A percentile compares a stretch with the other conserved stretches of the same genome.
These are phyloP conservation scores for Bathynomus jamesi DNA, from an alignment of 1,140 invertebrate genomes.

Conservation along the genomic window DNA sequence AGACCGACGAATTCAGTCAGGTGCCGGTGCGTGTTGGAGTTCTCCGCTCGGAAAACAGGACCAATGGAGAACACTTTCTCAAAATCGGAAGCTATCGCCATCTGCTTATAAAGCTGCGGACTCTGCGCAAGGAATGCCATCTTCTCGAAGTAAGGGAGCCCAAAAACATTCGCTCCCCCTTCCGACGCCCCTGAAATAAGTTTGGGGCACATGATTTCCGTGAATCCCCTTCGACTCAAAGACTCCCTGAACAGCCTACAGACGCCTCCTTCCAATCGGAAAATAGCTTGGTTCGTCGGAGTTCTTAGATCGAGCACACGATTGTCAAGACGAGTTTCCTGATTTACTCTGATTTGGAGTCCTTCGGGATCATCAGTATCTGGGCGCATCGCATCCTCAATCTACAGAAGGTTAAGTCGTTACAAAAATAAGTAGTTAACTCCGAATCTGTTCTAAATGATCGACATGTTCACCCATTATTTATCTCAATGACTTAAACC, in stretches of 20 bases:
- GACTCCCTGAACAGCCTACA: slow-evolving; percentile 84
- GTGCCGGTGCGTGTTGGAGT: slow-evolving; percentile 96
- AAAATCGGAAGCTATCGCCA: slow-evolving; percentile 98
- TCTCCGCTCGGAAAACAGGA: slow-evolving; percentile 93
- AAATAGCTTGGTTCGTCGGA: slow-evolving; percentile 94
- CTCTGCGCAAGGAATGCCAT: slow-evolving; percentile 96
- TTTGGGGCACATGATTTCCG: slow-evolving; percentile 98
- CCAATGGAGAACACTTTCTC: slow-evolving; percentile 82
- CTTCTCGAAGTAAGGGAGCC: slow-evolving; percentile 94
- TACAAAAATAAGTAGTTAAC: too few species aligned
- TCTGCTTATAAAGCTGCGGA: slow-evolving; percentile 98
- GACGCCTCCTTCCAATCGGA: slow-evolving; percentile 82
- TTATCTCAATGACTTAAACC: too few species aligned
- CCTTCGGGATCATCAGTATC: slow-evolving; percentile 55
- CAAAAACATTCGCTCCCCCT: slow-evolving; percentile 98
- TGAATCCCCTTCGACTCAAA: slow-evolving; percentile 65
- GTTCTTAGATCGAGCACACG: slow-evolving; percentile 89
- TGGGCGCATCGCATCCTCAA: slow-evolving; percentile 37
- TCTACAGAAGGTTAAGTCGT: too few species aligned
- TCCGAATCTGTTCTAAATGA: too few species aligned
- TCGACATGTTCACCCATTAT: too few species aligned
- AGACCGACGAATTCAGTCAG: slow-evolving; percentile 97
- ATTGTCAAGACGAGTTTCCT: slow-evolving; percentile 80
- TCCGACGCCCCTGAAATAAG: slow-evolving; percentile 97
- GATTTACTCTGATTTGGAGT: slow-evolving; percentile 76